These are phyloP conservation scores for Hydriomena furcata DNA, from an alignment of 2,888 invertebrate genomes.

Conservation along the genomic window DNA sequence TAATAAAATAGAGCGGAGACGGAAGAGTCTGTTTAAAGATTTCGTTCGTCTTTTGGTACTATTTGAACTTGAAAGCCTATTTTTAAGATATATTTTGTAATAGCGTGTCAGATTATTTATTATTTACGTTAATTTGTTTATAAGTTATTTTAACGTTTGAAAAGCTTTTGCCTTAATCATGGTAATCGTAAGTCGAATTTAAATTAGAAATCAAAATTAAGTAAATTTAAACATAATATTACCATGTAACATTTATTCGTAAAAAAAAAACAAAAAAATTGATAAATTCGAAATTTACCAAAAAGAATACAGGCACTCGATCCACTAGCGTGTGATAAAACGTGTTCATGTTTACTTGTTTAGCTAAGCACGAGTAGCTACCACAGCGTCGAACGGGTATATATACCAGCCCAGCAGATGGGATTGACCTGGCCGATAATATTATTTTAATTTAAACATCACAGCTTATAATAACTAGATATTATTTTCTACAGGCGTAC, in stretches of 20 bases:
- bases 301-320: background rate
- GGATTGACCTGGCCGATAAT: too few species aligned
- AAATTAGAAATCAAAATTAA: background rate
- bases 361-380: too few species aligned
- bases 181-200: background rate
- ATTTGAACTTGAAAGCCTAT: conserved; percentile 9
- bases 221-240: background rate
- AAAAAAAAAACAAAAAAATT: too few species aligned
- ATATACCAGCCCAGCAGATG: too few species aligned
- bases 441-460: conserved; percentile 4
- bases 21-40: conserved; percentile 72
- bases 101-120: conserved; percentile 14
- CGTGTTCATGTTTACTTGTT: too few species aligned
- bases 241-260: too few species aligned
- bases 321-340: too few species aligned
- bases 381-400: too few species aligned
- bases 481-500: conserved; percentile 46
- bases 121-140: conserved; percentile 17
- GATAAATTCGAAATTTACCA: background rate
- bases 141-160: conserved; percentile 12
- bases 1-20: background rate
- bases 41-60: conserved; percentile 22
- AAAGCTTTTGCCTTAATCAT: background rate
- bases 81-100: conserved; percentile 14
- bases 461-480: conserved; percentile 6